Evolutionary conservation across 1,140 invertebrate genomes (phyloP).

Genomic region (Macrobrachium rosenbergii): DNA sequence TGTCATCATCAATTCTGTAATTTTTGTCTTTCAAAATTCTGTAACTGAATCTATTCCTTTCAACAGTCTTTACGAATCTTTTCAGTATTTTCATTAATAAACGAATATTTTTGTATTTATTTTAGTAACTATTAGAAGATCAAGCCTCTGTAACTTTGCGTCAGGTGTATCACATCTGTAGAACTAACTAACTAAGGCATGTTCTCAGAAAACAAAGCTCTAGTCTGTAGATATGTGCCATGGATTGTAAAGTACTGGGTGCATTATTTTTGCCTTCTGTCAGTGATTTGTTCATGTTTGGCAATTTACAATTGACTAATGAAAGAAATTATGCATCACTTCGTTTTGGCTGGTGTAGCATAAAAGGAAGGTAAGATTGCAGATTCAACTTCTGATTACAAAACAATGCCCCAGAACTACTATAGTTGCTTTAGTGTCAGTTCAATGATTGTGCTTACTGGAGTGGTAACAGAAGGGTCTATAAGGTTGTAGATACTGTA

Average conservation of each 20-base stretch:
- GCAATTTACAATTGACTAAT: background rate
- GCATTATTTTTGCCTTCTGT: constrained; percentile 8
- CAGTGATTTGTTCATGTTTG: background rate
- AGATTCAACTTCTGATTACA: no score
- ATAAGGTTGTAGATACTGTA: no score
- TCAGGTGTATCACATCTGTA: constrained; percentile 5
- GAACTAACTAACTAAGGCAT: constrained; percentile 31
- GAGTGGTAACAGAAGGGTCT: no score
- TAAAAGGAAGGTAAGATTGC: no score
- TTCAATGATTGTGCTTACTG: no score
- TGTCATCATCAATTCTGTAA: background rate
- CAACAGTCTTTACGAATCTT: background rate
- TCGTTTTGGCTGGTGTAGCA: no score
- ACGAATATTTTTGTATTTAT: constrained; percentile 56
- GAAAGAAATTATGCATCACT: background rate
- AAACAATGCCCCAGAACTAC: no score
- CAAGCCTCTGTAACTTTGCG: constrained; percentile 31
- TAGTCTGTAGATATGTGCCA: constrained; percentile 59
- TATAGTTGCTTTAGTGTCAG: no score
- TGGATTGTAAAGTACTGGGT: constrained; percentile 18
- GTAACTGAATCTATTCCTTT: constrained; percentile 21
- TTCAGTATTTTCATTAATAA: constrained; percentile 38
- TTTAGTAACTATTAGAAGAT: constrained; percentile 48
- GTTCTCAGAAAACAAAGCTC: constrained; percentile 56
- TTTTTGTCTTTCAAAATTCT: constrained; percentile 3